Conservation (phyloP, 2,113 vertebrate species). For the Heteronetta atricapilla region DNA sequence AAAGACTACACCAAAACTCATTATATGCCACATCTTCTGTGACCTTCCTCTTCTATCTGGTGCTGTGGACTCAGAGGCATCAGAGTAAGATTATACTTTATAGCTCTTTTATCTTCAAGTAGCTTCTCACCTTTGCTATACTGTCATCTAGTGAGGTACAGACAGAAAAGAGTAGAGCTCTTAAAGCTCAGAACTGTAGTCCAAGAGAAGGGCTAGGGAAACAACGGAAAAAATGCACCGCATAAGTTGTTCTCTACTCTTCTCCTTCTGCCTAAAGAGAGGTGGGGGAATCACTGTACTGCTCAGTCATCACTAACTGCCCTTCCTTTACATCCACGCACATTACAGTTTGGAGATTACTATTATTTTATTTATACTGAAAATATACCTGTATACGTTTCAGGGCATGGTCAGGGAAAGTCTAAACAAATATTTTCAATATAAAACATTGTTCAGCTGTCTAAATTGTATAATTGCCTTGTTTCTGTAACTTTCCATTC, state of each 20-base stretch:
- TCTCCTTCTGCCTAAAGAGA: not conserved
- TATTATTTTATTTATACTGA: not conserved
- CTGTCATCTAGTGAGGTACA: not conserved
- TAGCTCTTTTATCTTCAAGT: not conserved
- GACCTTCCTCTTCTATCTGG: not conserved
- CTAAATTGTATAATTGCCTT: not conserved
- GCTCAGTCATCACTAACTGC: not conserved
- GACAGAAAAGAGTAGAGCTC: not conserved
- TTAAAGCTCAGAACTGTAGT: not conserved
- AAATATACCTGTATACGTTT: not conserved
- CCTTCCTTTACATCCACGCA: not conserved
- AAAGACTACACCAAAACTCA: not conserved
- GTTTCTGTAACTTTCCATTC: not conserved
- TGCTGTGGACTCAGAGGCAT: not conserved
- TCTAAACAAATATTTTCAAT: not conserved
- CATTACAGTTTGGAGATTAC: not conserved
- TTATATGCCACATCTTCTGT: not conserved
- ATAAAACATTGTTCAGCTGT: not conserved
- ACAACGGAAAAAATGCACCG: not conserved
- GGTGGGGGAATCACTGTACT: not conserved
- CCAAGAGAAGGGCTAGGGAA: not conserved
- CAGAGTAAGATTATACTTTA: not conserved
- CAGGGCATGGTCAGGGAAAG: not conserved
- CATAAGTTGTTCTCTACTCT: not conserved
- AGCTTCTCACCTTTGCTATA: not conserved